Percentiles rank a stretch among this genome's conserved stretches.
Evolutionary conservation across 2,797 vertebrate species (phyloP).

Genomic region (Squalus acanthias): DNA sequence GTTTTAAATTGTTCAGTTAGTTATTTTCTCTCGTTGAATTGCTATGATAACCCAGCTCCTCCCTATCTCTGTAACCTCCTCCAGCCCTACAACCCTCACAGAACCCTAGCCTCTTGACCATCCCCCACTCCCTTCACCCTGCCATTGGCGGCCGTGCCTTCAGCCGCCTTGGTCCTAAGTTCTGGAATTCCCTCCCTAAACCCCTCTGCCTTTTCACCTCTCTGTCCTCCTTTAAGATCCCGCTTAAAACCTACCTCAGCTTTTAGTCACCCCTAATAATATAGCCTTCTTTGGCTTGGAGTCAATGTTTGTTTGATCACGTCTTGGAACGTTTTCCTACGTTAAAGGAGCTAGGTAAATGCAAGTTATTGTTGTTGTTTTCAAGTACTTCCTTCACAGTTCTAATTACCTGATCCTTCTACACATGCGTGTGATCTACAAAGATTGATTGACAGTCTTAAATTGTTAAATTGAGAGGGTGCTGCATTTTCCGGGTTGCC

Average conservation of each 20-base stretch:
- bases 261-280: not conserved
- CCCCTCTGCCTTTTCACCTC: not conserved
- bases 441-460: not conserved
- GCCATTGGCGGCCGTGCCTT: not conserved
- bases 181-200: not conserved
- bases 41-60: not conserved
- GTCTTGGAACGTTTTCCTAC: not conserved
- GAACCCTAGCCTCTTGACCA: not conserved
- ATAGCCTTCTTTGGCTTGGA: not conserved
- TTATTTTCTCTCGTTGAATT: not conserved
- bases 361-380: not conserved
- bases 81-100: not conserved
- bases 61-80: not conserved
- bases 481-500: not conserved
- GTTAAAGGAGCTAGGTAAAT: not conserved
- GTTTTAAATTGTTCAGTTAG: not conserved
- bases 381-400: not conserved
- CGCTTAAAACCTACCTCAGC: not conserved
- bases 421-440: not conserved
- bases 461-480: not conserved
- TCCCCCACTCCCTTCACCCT: not conserved
- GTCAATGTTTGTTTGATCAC: not conserved
- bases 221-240: not conserved
- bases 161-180: not conserved
- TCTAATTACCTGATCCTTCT: not conserved